Conservation (phyloP, 2,888 invertebrate genomes). For the Scaptomyza polygonia region DNA sequence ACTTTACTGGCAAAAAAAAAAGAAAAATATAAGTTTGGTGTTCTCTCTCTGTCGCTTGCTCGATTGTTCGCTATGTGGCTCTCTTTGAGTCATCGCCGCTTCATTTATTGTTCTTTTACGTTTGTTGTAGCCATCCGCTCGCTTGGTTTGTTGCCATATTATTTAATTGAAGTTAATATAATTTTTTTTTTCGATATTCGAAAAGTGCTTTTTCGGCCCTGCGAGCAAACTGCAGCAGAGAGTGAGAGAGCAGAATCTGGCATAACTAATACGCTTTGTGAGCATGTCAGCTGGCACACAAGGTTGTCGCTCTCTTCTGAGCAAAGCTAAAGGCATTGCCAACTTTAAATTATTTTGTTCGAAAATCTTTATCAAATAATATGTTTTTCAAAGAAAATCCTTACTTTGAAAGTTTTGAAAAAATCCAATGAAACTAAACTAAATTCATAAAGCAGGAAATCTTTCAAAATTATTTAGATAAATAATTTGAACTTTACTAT, state of each 20-base stretch:
- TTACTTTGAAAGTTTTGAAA: too few relatives aligned
- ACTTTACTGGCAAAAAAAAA: constrained; percentile 25
- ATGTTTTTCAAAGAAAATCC: neutral
- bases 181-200: constrained; percentile 67
- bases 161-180: constrained; percentile 66
- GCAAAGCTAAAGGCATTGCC: constrained; percentile 22
- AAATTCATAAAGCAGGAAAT: too few relatives aligned
- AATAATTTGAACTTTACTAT: too few relatives aligned
- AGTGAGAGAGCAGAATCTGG: neutral
- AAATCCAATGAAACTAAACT: too few relatives aligned
- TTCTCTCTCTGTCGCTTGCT: constrained; percentile 4
- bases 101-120: constrained; percentile 60
- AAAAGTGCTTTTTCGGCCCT: constrained; percentile 39
- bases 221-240: constrained; percentile 35
- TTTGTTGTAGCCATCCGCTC: constrained; percentile 27
- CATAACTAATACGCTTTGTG: constrained; percentile 10
- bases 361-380: constrained; percentile 1
- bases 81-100: constrained; percentile 65
- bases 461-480: too few relatives aligned
- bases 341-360: constrained; percentile 10
- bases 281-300: constrained; percentile 29
- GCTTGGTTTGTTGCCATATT: constrained; percentile 38
- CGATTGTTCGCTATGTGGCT: constrained; percentile 15
- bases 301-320: constrained; percentile 4
- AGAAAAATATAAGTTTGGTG: constrained; percentile 19